Conservation (phyloP, 2,113 vertebrate species). For the Pedetes capensis region DNA sequence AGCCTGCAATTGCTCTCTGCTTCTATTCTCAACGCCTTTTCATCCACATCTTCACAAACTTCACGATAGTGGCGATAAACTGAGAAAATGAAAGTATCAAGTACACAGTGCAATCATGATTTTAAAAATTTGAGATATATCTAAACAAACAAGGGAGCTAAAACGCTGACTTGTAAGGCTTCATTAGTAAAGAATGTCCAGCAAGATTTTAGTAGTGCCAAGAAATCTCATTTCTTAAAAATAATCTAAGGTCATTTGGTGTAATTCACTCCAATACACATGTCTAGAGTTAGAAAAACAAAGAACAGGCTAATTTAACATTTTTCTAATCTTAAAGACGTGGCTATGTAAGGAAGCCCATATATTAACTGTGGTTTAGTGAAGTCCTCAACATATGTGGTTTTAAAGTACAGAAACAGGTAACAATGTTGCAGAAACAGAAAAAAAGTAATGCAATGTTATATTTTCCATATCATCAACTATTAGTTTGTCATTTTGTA, state of each 20-base stretch:
- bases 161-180: not conserved
- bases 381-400: not conserved
- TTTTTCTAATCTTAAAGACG: too few species aligned
- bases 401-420: not conserved
- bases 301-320: not conserved
- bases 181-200: not conserved
- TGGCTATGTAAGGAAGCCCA: accelerated
- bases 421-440: not conserved
- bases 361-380: not conserved
- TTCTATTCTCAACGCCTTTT: accelerated
- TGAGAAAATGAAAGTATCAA: not conserved
- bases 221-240: not conserved
- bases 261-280: not conserved
- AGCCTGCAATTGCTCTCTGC: accelerated
- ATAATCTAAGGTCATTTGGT: not conserved
- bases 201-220: not conserved
- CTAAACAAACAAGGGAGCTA: too few species aligned
- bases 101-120: not conserved
- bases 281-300: not conserved
- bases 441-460: too few species aligned
- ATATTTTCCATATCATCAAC: not conserved
- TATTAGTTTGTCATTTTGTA: too few species aligned
- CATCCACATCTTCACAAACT: accelerated
- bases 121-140: not conserved
- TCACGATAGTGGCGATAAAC: not conserved